These are phyloP conservation scores for Pseudoatta argentina DNA, from an alignment of 1,140 invertebrate genomes.

Conservation along the genomic window DNA sequence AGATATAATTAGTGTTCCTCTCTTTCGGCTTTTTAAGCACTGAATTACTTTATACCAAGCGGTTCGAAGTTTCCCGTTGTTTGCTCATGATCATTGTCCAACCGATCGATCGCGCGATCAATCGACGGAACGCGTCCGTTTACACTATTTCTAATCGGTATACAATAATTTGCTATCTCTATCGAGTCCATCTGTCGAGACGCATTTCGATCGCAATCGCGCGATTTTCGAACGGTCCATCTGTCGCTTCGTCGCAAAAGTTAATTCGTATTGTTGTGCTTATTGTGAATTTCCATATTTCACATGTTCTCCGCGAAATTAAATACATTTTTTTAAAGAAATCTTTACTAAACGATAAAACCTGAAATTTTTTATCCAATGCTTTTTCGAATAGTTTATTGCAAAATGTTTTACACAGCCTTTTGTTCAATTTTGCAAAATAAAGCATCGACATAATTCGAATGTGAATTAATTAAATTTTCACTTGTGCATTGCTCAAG, in stretches of 20 bases:
- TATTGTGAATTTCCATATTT: slow-evolving; percentile 36
- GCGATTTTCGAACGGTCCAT: slow-evolving; percentile 57
- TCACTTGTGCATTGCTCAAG: no score
- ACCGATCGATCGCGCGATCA: slow-evolving; percentile 66
- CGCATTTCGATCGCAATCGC: slow-evolving; percentile 54
- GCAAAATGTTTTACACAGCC: neutral
- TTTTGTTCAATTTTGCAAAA: neutral
- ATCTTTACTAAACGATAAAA: neutral
- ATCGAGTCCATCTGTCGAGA: slow-evolving; percentile 55
- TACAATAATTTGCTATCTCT: slow-evolving; percentile 72
- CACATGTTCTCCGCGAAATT: slow-evolving; percentile 6
- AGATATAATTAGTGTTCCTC: slow-evolving; percentile 79
- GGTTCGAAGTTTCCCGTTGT: slow-evolving; percentile 64
- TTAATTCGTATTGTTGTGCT: slow-evolving; percentile 37
- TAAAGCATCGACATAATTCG: neutral
- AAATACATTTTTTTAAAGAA: neutral
- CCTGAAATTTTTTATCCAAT: neutral
- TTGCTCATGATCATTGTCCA: slow-evolving; percentile 57
- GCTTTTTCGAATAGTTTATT: neutral
- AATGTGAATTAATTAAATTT: neutral
- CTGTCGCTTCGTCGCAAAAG: slow-evolving; percentile 70
- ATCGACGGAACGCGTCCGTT: slow-evolving; percentile 52
- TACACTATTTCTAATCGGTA: slow-evolving; percentile 70
- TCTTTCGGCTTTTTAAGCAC: slow-evolving; percentile 70
- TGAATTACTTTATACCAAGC: slow-evolving; percentile 74